Evolutionary conservation across 2,888 invertebrate species (phyloP), one percentile per base, ranked within the genome.

Genomic region (Nemoura dubitans): DNA sequence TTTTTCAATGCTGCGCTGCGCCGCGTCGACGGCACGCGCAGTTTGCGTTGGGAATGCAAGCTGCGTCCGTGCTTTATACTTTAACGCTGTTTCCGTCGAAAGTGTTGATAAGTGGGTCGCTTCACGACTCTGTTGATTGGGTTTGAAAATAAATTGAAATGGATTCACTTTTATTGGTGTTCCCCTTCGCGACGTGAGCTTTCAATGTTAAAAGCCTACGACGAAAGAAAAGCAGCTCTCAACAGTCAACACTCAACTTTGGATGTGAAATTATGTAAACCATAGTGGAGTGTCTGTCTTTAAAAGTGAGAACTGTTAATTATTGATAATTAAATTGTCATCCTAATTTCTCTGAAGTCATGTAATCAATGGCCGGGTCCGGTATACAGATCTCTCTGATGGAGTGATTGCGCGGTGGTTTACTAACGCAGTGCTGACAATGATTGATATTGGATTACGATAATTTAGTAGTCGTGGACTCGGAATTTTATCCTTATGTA

Each of bases 361-460:
- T 26, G 26, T n/a, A 78, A 80, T 28, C 25, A 21, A 78, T 78
- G 42, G 76, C 30, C 43, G 85, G 85, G 59, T 85, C 85, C 76
- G 25, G 85, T 76, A n/a, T n/a, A 30, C 36, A 26, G 85, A 85
- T 77, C 85, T 59, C 59, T 59, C 59, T 59, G 59, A 59, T 59
- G 3, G 59, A 59, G 59, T 59, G 59, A 59, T 59, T 21, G 59
- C 6, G 2, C 2, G 16, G 1, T 10, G 21, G 21, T 1, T 59
- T 59, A 59, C 14, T 3, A 21, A 21, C 59, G 59, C 59, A 3
- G 59, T 59, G 59, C 59, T 59, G 59, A 59, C 59, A 59, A 59
- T 59, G 59, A 59, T 59, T 59, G 59, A 59, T 59, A 21, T 59
- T 21, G 59, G 59, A 59, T 21, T 21, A 21, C 59, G 59, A 59